phyloP scores from a whole-genome alignment of 2,797 vertebrate species.

The Telmatherina bonti region DNA sequence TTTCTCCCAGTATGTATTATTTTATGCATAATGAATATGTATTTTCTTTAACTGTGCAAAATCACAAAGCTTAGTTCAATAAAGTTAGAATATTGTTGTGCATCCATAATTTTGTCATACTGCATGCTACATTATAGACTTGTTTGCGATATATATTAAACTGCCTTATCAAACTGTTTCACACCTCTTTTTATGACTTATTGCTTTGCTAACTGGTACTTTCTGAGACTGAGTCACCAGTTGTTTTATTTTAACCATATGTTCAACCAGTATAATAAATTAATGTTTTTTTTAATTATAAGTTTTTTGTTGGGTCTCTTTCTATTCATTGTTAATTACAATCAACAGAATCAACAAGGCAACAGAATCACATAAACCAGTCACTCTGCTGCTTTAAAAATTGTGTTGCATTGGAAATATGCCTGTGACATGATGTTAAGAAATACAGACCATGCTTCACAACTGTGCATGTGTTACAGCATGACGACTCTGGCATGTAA shows the following conservation, averaged over 20 bases:
- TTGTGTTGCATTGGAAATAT: neutral
- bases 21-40: slow-evolving; percentile 39
- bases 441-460: slow-evolving; percentile 5
- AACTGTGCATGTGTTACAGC: slow-evolving; percentile 32
- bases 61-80: slow-evolving; percentile 16
- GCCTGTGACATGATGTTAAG: slow-evolving; percentile 19
- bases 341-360: neutral
- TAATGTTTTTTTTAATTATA: neutral
- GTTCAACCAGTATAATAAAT: neutral
- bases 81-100: slow-evolving; percentile 15
- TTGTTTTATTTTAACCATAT: slow-evolving; percentile 2
- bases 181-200: slow-evolving; percentile 5
- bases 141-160: neutral
- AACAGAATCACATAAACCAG: slow-evolving; percentile 2
- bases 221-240: slow-evolving; percentile 18
- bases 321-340: neutral
- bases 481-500: slow-evolving; percentile 40
- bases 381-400: neutral
- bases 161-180: slow-evolving; percentile 16
- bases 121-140: slow-evolving; percentile 3
- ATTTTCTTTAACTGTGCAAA: slow-evolving; percentile 40
- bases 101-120: slow-evolving; percentile 11
- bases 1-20: slow-evolving; percentile 39
- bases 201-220: slow-evolving; percentile 12
- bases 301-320: slow-evolving; percentile 2